Percentiles rank a stretch among this genome's conserved stretches.
phyloP scores from a whole-genome alignment of 2,888 invertebrate species.

The Coelinius sp. region DNA sequence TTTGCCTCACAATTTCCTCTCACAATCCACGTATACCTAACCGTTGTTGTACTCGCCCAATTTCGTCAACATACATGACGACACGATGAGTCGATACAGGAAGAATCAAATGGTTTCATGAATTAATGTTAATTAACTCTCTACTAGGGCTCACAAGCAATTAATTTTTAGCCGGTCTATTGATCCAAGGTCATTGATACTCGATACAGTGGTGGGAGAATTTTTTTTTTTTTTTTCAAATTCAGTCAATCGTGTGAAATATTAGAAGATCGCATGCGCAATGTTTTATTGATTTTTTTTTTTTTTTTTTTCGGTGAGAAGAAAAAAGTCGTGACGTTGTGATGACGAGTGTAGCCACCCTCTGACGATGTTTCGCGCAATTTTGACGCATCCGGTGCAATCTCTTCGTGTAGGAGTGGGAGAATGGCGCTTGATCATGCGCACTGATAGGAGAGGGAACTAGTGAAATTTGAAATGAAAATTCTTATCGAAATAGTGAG shows the following conservation, averaged over 20 bases:
- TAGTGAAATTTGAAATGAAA: neutral
- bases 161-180: neutral
- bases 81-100: neutral
- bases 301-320: neutral
- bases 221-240: neutral
- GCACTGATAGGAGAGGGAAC: neutral
- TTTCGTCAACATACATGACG: constrained; percentile 45
- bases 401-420: neutral
- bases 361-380: constrained; percentile 5
- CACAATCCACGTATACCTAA: constrained; percentile 26
- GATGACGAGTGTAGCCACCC: neutral
- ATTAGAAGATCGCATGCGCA: neutral
- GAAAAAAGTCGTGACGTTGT: constrained; percentile 7
- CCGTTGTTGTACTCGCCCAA: constrained; percentile 48
- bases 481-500: neutral
- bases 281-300: constrained; percentile 11
- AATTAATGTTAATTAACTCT: neutral
- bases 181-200: neutral
- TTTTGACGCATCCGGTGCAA: constrained; percentile 13
- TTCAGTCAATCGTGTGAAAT: neutral
- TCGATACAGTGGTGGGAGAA: neutral
- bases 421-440: constrained; percentile 7
- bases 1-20: constrained; percentile 10
- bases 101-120: neutral
- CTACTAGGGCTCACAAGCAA: neutral